Base-by-base conservation (phyloP, 37 sponge, comb jelly and placozoan species). In the Hexactinellida sp. region DNA sequence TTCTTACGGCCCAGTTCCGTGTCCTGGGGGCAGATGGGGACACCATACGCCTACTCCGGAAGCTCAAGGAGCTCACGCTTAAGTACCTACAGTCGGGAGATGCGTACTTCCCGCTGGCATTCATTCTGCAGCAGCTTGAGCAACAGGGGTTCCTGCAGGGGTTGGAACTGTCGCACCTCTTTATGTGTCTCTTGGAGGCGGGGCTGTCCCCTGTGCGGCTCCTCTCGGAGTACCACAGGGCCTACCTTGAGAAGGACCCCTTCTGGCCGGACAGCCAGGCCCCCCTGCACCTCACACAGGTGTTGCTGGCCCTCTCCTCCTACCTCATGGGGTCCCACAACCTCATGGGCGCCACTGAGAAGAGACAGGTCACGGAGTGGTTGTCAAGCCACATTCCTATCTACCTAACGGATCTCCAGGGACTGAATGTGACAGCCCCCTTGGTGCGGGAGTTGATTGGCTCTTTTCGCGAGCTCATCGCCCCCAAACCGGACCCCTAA, bases 1-100 rank as follows among this genome's bases (percentile, higher is more conserved):
- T 96, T 28, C 84, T 96, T 35, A 85, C 87, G 13, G 39, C 76
- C 5, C 25, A 32, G 30, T 63, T 63, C 34, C 3, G 5, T 32
- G 19, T 32, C 19, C 76, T 32, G 28, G 5, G 76, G 13, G 5
- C 21, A 7, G 76, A 63, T n/a, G 30, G 76, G 5, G 76, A 63
- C 76, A 28, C 34, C 5, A 63, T 63, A 25, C 19, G 76, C 30
- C 76, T 63, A 63, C 34, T 63, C 5, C 76, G 76, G 25, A 63
- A 63, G 34, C 21, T 63, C 13, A 63, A 63, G 30, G 76, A 63
- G 34, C 13, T 63, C 19, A n/a, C 76, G 3, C 1, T 63, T 7
- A 63, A 63, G 76, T 63, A 63, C 76, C 3, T 3, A 5, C 76
- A 63, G 13, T 63, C 30, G 3, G 76, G 76, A 32, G 76, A 63